phyloP scores from a whole-genome alignment of 2,113 vertebrate species.

The Climacteris rufus region DNA sequence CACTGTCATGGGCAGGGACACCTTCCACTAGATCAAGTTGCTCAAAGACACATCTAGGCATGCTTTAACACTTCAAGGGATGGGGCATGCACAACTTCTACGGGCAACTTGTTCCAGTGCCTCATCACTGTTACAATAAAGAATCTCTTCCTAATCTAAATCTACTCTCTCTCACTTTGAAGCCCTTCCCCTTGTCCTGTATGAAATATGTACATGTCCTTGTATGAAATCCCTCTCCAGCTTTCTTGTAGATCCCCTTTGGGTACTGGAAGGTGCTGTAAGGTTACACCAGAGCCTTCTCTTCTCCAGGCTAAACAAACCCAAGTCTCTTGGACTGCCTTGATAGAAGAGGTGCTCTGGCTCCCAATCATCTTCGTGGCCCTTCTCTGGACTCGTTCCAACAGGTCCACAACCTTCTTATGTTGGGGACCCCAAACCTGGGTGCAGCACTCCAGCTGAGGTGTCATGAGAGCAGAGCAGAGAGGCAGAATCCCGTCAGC shows the following conservation, averaged over 20 bases:
- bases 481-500: not conserved
- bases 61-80: not conserved
- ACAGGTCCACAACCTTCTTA: not conserved
- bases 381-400: not conserved
- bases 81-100: not conserved
- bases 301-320: not conserved
- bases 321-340: not conserved
- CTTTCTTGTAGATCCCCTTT: not conserved
- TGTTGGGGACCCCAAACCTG: accelerated
- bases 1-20: accelerated
- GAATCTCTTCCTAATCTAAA: not conserved
- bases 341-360: not conserved
- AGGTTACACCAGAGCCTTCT: not conserved
- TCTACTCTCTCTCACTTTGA: not conserved
- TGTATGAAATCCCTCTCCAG: not conserved
- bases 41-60: not conserved
- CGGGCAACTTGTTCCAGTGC: not conserved
- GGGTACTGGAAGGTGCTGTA: not conserved
- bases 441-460: not conserved
- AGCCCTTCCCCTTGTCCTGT: not conserved
- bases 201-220: no score
- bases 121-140: not conserved
- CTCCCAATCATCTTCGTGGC: accelerated
- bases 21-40: not conserved
- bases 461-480: not conserved